Conservation (phyloP, 2,113 vertebrate genomes). For the Sander vitreus region DNA sequence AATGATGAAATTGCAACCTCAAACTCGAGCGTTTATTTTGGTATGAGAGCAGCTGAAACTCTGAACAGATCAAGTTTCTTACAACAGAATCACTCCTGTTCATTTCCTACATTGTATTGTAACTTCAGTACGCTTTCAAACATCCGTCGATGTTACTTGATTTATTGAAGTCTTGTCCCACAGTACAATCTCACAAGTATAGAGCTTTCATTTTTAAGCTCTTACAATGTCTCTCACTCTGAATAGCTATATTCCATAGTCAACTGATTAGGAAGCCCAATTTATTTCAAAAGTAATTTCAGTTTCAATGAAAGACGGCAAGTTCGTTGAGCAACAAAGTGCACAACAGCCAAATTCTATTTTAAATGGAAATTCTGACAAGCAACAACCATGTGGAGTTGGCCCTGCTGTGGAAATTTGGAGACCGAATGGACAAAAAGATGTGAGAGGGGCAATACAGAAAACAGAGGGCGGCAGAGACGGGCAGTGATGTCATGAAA, state of each 20-base stretch:
- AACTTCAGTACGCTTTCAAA: not conserved
- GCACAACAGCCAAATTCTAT: conserved; percentile 1
- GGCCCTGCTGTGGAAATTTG: not conserved
- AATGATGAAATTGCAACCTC: conserved; percentile 20
- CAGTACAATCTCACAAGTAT: not conserved
- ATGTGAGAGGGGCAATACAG: conserved; percentile 5
- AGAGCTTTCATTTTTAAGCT: conserved; percentile 19
- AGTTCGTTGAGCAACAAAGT: not conserved
- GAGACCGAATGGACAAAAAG: not conserved
- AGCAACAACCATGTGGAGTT: not conserved
- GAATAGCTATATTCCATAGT: conserved; percentile 16
- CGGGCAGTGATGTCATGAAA: conserved; percentile 67
- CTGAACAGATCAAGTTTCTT: conserved; percentile 54
- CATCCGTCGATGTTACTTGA: not conserved
- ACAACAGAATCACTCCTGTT: conserved; percentile 46
- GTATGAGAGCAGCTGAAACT: conserved; percentile 9
- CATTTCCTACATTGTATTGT: not conserved
- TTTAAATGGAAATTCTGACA: not conserved
- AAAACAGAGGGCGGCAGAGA: conserved; percentile 52
- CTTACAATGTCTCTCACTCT: not conserved
- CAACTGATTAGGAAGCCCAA: conserved; percentile 12
- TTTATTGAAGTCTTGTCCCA: not conserved
- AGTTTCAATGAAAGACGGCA: not conserved
- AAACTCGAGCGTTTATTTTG: conserved; percentile 33
- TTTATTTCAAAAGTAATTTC: conserved; percentile 7